Conservation (phyloP, 2,888 invertebrate genomes). For the Amblyjoppa fuscipennis region DNA sequence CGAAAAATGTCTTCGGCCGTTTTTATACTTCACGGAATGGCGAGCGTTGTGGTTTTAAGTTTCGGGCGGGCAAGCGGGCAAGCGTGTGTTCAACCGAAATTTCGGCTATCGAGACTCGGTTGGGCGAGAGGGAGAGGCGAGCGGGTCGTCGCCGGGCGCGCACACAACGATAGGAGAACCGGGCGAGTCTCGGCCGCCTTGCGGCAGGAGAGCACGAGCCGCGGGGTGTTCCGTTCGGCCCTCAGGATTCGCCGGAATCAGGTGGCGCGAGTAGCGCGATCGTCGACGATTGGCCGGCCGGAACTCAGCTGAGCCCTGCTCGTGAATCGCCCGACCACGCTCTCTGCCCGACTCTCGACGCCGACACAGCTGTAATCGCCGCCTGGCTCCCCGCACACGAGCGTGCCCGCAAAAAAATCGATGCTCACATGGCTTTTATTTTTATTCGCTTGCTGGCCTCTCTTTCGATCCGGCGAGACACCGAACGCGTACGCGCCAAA, state of each 20-base stretch:
- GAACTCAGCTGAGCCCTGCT: constrained; percentile 79
- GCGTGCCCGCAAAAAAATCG: constrained; percentile 26
- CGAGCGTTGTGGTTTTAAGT: too few relatives aligned
- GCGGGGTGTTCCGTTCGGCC: constrained; percentile 67
- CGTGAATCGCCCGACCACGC: constrained; percentile 55
- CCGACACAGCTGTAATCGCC: constrained; percentile 24
- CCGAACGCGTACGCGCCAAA: background rate
- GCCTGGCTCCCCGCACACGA: constrained; percentile 22
- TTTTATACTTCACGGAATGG: too few relatives aligned
- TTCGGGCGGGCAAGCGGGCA: background rate
- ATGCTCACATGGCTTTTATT: constrained; percentile 5
- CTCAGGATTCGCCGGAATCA: constrained; percentile 78
- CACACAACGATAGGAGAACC: constrained; percentile 2
- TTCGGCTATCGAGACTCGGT: background rate
- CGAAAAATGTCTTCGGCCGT: too few relatives aligned
- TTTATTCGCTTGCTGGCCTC: constrained; percentile 11
- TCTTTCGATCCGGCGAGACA: background rate
- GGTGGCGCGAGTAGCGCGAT: constrained; percentile 81
- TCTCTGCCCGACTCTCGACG: constrained; percentile 27
- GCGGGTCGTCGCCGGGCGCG: background rate
- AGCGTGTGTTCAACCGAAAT: background rate
- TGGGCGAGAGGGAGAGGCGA: background rate
- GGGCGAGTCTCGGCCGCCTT: constrained; percentile 15
- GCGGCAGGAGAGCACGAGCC: constrained; percentile 37
- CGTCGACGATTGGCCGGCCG: constrained; percentile 79